Base-by-base conservation (phyloP, 2,113 vertebrate genomes). In the Labeo rohita region DNA sequence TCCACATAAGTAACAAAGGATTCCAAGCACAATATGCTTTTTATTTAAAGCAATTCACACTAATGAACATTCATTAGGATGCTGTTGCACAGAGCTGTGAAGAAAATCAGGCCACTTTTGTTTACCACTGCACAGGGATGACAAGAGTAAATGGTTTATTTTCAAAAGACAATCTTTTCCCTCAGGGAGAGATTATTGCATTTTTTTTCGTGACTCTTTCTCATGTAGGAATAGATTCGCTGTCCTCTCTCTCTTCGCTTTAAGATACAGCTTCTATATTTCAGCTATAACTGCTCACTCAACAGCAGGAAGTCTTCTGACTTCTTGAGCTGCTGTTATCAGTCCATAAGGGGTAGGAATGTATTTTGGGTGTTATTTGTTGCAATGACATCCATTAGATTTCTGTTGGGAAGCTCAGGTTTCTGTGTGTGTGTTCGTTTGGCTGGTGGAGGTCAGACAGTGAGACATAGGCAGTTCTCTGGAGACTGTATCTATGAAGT, bases 401-500 rank as follows among this genome's bases (percentile, higher is more conserved):
- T 84, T 59, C 18, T 43, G 66, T 84, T 16, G 50, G 77, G 23
- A 10, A 81, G 82, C 36, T 61, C 43, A 39, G 56, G 85, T 86
- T 86, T 80, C 76, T 6, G 36, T 45, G 43, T 75, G 54, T 76
- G 47, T 50, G 11, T 76, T 16, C 7, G 13, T 70, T 11, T 10
- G 70, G 80, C 52, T 88, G 52, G 8, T 16, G 47, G 54, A 80
- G 76, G 77, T 77, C 72, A 65, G 45, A n/a, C 21, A 54, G 10
- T 0, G 23, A 87, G 50, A 83, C 63, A 83, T 13, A 88, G 34
- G 1, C 13, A 63, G 75, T 75, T 16, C 85, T 70, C 66, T 1
- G 10, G 82, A 70, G 86, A 84, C 50, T 63, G 66, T 76, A 78
- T 88, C 80, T 77, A 82, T 70, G 54, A 86, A 70, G 84, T 84